Conservation (phyloP, 2,113 vertebrate species). For the Hucho hucho region DNA sequence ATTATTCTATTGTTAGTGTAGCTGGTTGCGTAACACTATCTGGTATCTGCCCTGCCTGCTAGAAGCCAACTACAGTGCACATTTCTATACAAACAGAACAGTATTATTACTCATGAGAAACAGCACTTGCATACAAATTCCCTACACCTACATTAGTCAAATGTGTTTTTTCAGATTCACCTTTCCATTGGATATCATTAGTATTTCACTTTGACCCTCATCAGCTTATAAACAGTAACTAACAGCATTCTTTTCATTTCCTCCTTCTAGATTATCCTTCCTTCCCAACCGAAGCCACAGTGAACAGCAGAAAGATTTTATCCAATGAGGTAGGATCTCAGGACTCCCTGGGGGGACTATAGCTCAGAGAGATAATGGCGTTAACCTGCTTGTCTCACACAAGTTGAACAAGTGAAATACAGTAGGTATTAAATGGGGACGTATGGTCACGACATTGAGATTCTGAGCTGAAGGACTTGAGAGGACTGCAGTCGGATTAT, state of each 20-base stretch:
- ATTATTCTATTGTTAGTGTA: no score
- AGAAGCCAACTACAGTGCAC: no score
- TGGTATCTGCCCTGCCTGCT: no score
- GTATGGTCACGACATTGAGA: background rate
- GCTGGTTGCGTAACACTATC: no score
- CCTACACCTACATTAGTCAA: no score
- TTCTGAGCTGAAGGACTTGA: conserved; percentile 4
- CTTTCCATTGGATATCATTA: background rate
- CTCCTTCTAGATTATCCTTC: conserved; percentile 68
- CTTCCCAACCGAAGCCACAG: conserved; percentile 74
- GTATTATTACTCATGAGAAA: no score
- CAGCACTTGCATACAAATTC: no score
- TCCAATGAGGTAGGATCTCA: conserved; percentile 73
- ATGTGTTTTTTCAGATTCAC: no score
- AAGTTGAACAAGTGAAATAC: background rate
- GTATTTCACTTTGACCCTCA: background rate
- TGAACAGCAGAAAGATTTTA: conserved; percentile 69
- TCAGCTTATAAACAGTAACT: background rate
- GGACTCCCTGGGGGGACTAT: conserved; percentile 66
- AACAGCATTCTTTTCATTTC: background rate
- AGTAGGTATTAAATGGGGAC: background rate
- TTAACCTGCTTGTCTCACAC: background rate
- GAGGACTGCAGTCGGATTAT: background rate
- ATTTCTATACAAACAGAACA: no score
- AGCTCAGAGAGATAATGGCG: no score